A percentile compares a stretch with the other conserved stretches of the same genome.
These are phyloP conservation scores for Melinaea marsaeus DNA, from an alignment of 2,888 invertebrate genomes.

Conservation along the genomic window DNA sequence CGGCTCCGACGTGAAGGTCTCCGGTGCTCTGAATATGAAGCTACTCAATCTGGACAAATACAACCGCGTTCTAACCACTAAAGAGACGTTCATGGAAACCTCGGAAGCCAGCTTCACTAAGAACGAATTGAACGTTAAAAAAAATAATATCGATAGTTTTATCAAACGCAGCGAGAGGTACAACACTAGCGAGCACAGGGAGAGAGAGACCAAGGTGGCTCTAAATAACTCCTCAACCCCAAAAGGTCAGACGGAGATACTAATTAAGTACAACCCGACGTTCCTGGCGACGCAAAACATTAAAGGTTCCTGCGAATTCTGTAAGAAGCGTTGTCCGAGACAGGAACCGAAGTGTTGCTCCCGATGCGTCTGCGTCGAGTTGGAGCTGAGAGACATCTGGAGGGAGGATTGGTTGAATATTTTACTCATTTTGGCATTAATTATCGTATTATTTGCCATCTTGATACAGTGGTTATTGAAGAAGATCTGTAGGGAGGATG, in stretches of 20 bases:
- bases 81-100: conserved; percentile 61
- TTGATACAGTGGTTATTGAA: conserved; percentile 57
- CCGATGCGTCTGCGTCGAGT: conserved; percentile 59
- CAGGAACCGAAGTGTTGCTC: conserved; percentile 61
- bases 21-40: conserved; percentile 67
- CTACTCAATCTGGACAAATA: conserved; percentile 63
- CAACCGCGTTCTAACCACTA: conserved; percentile 65
- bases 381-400: conserved; percentile 56
- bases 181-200: conserved; percentile 57
- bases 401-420: conserved; percentile 70
- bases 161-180: conserved; percentile 71
- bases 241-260: conserved; percentile 61
- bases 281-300: conserved; percentile 52
- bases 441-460: conserved; percentile 57
- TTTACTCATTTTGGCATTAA: conserved; percentile 51
- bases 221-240: conserved; percentile 42
- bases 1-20: conserved; percentile 60
- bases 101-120: conserved; percentile 66
- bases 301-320: conserved; percentile 57
- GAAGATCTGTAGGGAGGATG: conserved; percentile 43
- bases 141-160: conserved; percentile 64
- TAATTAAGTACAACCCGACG: conserved; percentile 71
- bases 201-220: conserved; percentile 54
- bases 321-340: conserved; percentile 56
- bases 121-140: conserved; percentile 48